Conservation (phyloP, 2,888 invertebrate species). For the Pyrgus malvae region DNA sequence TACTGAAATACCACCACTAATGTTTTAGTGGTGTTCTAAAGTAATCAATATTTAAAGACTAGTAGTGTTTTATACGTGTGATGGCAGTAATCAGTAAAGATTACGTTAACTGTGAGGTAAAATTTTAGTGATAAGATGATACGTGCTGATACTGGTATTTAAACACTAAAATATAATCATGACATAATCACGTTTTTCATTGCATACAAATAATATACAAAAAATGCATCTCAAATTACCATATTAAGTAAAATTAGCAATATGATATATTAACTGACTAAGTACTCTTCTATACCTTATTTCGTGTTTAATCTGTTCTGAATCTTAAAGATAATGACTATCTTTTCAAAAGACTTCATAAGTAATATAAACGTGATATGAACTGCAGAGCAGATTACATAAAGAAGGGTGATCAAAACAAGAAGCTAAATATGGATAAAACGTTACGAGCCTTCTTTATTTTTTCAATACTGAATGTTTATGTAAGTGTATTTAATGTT, state of each 20-base stretch:
- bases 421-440: neutral
- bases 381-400: neutral
- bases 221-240: too few species aligned
- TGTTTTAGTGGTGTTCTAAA: conserved; percentile 27
- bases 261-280: neutral
- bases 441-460: neutral
- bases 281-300: neutral
- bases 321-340: conserved; percentile 14
- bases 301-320: conserved; percentile 27
- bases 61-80: conserved; percentile 34
- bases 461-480: conserved; percentile 2
- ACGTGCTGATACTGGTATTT: conserved; percentile 37
- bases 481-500: conserved; percentile 37
- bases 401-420: conserved; percentile 4
- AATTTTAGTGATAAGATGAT: conserved; percentile 39
- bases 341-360: conserved; percentile 12
- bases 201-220: neutral
- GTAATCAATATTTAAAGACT: conserved; percentile 33
- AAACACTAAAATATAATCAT: neutral
- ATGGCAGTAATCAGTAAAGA: conserved; percentile 27
- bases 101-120: conserved; percentile 28
- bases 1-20: conserved; percentile 34
- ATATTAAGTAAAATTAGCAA: too few species aligned
- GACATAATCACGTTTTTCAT: conserved; percentile 5
- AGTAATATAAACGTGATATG: conserved; percentile 10